phyloP scores from a whole-genome alignment of 1,140 invertebrate species.

The Apocrypta bakeri region DNA sequence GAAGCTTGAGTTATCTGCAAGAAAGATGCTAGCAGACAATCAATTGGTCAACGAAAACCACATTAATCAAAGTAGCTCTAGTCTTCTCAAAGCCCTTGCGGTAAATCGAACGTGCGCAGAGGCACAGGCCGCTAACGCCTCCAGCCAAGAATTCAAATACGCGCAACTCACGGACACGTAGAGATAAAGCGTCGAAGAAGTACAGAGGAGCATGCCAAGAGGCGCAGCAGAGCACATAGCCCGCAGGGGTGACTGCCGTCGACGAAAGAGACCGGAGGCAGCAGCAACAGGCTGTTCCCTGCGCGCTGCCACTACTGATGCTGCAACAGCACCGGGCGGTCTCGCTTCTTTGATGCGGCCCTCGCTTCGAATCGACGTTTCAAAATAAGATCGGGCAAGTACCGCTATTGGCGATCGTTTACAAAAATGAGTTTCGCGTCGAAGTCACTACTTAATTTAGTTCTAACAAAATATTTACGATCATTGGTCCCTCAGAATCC shows the following conservation, averaged over 20 bases:
- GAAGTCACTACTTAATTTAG: too few relatives aligned
- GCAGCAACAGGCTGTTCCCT: conserved; percentile 17
- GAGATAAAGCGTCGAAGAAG: neutral
- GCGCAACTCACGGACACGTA: neutral
- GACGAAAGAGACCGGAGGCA: neutral
- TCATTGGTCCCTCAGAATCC: too few relatives aligned
- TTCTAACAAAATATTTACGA: too few relatives aligned
- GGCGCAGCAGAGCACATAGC: neutral
- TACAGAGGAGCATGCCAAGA: neutral
- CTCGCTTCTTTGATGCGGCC: neutral
- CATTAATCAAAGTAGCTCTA: neutral
- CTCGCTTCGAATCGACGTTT: neutral
- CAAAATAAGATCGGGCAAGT: neutral
- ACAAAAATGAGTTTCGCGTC: too few relatives aligned
- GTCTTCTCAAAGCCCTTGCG: too few relatives aligned
- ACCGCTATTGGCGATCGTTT: conserved; percentile 1
- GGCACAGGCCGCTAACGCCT: neutral
- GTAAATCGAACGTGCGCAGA: neutral
- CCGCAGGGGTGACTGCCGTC: neutral
- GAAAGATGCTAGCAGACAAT: neutral
- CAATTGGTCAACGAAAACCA: neutral
- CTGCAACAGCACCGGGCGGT: neutral
- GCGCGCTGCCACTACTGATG: neutral
- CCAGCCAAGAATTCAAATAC: neutral
- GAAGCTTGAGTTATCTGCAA: too few relatives aligned